Conservation (phyloP, 2,797 vertebrate species). For the Falco rusticolus region DNA sequence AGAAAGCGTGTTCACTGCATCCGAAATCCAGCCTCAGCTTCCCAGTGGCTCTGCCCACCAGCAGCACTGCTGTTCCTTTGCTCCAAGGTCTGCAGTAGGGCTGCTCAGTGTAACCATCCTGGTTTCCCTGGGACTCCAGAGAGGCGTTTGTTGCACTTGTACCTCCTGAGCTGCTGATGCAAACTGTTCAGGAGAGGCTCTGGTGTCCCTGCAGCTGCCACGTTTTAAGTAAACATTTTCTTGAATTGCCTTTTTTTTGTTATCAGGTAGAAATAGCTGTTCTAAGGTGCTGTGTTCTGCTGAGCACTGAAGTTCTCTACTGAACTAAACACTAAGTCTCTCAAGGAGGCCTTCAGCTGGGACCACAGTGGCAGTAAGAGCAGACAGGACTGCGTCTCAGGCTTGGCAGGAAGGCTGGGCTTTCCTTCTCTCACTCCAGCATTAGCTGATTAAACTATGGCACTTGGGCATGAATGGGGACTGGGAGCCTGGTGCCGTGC, state of each 20-base stretch:
- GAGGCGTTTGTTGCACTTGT: background rate
- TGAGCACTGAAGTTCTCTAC: background rate
- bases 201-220: background rate
- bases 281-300: background rate
- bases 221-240: background rate
- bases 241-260: background rate
- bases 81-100: background rate
- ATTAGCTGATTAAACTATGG: slow-evolving; percentile 3
- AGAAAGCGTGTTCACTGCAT: background rate
- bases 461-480: background rate
- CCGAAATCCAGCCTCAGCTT: background rate
- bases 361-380: background rate
- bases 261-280: background rate
- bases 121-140: background rate
- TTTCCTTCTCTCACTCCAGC: slow-evolving; percentile 25
- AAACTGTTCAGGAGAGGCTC: background rate
- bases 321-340: background rate
- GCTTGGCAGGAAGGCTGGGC: background rate
- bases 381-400: slow-evolving; percentile 10
- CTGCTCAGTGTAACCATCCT: background rate
- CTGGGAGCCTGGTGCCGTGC: background rate
- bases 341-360: background rate
- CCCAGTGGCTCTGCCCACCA: background rate
- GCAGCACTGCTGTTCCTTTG: background rate
- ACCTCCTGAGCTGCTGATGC: background rate